A percentile compares a stretch with the other conserved stretches of the same genome.
These are phyloP conservation scores for Cactoblastis cactorum DNA, from an alignment of 2,888 invertebrate genomes.

Conservation along the genomic window DNA sequence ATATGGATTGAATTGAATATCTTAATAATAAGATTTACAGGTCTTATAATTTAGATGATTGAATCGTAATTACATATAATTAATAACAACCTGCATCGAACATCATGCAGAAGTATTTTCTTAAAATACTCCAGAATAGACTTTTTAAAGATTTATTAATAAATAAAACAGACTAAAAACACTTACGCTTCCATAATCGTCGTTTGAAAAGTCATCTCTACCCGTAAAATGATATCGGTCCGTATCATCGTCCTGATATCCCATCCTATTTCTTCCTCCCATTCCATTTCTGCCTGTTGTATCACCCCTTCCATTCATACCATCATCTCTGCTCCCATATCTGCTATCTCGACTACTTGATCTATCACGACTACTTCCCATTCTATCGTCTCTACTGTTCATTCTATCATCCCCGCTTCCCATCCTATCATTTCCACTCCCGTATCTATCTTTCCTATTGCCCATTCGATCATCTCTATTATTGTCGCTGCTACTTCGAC, in stretches of 20 bases:
- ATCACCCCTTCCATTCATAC: constrained; percentile 29
- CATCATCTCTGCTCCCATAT: constrained; percentile 30
- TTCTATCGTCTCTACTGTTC: constrained; percentile 31
- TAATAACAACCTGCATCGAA: no score
- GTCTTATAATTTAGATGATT: no score
- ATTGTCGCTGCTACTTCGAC: constrained; percentile 24
- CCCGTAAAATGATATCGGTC: constrained; percentile 33
- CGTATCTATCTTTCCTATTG: constrained; percentile 25
- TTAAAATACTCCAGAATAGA: no score
- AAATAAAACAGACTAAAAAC: constrained; percentile 1
- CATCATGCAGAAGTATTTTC: no score
- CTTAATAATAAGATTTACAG: no score
- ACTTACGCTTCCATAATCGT: constrained; percentile 54
- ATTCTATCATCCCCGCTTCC: constrained; percentile 30
- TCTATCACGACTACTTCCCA: constrained; percentile 26
- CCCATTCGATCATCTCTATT: constrained; percentile 28
- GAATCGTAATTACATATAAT: no score
- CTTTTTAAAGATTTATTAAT: no score
- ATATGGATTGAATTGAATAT: no score
- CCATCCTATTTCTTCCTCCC: constrained; percentile 18
- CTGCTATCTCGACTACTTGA: constrained; percentile 20
- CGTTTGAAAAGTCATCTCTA: constrained; percentile 42
- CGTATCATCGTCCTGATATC: constrained; percentile 19
- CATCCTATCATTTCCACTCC: constrained; percentile 30
- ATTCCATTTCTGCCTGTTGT: constrained; percentile 27